Evolutionary conservation across 2,888 invertebrate species (phyloP).

Genomic region (Microplitis manilae): DNA sequence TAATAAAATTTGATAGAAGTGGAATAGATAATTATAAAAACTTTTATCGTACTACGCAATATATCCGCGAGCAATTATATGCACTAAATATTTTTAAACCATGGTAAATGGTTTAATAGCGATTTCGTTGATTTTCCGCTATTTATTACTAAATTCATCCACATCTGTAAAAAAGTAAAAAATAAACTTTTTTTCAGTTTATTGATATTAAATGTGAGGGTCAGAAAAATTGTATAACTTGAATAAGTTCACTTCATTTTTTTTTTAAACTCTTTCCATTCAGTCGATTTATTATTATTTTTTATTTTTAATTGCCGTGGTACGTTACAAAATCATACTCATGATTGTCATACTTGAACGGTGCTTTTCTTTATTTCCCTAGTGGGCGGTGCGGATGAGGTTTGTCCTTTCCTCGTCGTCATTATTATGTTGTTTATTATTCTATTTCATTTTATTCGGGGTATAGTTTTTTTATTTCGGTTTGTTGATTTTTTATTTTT

Average conservation of each 20-base stretch:
- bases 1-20: no score
- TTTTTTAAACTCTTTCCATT: neutral
- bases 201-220: neutral
- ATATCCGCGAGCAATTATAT: no score
- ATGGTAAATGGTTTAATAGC: neutral
- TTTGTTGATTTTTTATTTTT: constrained; percentile 38
- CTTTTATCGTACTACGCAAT: no score
- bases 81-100: neutral
- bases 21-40: no score
- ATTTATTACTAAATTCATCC: neutral
- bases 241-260: neutral
- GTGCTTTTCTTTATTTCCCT: constrained; percentile 71
- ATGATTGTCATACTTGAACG: constrained; percentile 65
- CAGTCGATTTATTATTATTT: neutral
- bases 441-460: constrained; percentile 39
- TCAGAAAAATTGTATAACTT: neutral
- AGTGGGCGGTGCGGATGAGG: constrained; percentile 69
- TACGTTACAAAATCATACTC: neutral
- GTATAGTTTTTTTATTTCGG: constrained; percentile 39
- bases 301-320: neutral
- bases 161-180: neutral
- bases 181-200: neutral
- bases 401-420: constrained; percentile 64
- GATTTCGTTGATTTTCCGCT: neutral
- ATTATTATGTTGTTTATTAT: constrained; percentile 36